Base-by-base conservation (phyloP, 2,888 invertebrate species). In the Himalopsyche japonica region DNA sequence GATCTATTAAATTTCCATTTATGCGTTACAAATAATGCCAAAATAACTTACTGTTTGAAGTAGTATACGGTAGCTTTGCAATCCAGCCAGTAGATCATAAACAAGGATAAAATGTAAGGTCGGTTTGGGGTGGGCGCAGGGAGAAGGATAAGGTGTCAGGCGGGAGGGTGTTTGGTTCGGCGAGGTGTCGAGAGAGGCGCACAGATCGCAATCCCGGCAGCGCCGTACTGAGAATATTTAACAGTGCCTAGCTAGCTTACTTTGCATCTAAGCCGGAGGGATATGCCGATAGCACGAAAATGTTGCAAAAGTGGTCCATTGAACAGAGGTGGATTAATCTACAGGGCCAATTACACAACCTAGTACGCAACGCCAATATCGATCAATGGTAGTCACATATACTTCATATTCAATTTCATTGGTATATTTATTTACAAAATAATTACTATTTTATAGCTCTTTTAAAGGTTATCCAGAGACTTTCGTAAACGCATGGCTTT, bases 81-180 rank as follows among this genome's bases (percentile, higher is more conserved):
- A 83, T 83, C 80, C 80, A 79, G n/a, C 80, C 83, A 80, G 80
- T 80, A 32, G 83, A 83, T 83, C 83, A 83, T 83, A 83, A 83
- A 83, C 83, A 80, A 83, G 83, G 83, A 83, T 83, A 83, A 80
- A 80, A 70, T 48, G 80, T 83, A 83, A 79, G 27, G 79, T 79
- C 18, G 79, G 70, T 37, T 57, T 32, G 27, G 37, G 34, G 57
- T 20, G 57, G 78, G 57, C 30, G 32, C 32, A 34, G 43, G 12
- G 37, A n/a, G n/a, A 30, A 20, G 49, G 34, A 37, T 81, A 34
- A 77, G 76, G 43, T 27, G 48, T 18, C 32, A 20, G 27, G 49
- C 49, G 24, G 30, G 32, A 24, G 76, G 76, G 48, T 43, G 37
- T 57, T n/a, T 77, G 82, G 79, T 49, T 78, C 82, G 43, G 30